These are phyloP conservation scores for Campoplex nolae DNA, from an alignment of 2,888 invertebrate genomes.

Conservation along the genomic window DNA sequence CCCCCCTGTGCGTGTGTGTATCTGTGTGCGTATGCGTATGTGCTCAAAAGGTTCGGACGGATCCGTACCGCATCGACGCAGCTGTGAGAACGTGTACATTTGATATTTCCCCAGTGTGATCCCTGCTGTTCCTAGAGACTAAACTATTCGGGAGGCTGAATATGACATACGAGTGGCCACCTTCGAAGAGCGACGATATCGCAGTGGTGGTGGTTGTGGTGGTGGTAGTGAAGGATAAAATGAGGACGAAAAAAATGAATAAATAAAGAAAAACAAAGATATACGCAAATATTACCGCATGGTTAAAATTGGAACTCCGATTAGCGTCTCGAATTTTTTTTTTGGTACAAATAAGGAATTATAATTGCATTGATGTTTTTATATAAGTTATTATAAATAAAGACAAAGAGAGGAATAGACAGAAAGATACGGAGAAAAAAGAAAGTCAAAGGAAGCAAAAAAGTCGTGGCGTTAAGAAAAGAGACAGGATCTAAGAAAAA, in stretches of 20 bases:
- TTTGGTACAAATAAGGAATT: constrained; percentile 80
- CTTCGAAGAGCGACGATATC: constrained; percentile 14
- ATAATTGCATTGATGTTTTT: constrained; percentile 79
- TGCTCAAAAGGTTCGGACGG: not conserved
- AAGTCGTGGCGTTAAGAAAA: constrained; percentile 9
- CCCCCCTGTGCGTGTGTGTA: not conserved
- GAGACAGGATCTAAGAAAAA: not conserved
- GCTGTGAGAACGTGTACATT: not conserved
- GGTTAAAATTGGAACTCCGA: constrained; percentile 53
- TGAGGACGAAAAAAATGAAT: constrained; percentile 10
- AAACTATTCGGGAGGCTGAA: not conserved
- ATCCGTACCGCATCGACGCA: not conserved
- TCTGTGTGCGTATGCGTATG: not conserved
- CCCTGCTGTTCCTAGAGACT: constrained; percentile 16
- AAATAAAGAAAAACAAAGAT: constrained; percentile 31
- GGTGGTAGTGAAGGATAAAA: constrained; percentile 11
- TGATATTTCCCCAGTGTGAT: constrained; percentile 13
- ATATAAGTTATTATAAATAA: constrained; percentile 83
- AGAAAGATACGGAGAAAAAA: constrained; percentile 45
- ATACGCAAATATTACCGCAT: constrained; percentile 51
- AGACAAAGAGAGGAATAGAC: constrained; percentile 64
- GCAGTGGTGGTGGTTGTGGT: not conserved
- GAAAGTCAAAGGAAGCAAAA: constrained; percentile 25
- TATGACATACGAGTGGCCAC: not conserved
- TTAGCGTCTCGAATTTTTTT: constrained; percentile 54